These are phyloP conservation scores for Podargus strigoides DNA, from an alignment of 2,797 vertebrate genomes.

Conservation along the genomic window DNA sequence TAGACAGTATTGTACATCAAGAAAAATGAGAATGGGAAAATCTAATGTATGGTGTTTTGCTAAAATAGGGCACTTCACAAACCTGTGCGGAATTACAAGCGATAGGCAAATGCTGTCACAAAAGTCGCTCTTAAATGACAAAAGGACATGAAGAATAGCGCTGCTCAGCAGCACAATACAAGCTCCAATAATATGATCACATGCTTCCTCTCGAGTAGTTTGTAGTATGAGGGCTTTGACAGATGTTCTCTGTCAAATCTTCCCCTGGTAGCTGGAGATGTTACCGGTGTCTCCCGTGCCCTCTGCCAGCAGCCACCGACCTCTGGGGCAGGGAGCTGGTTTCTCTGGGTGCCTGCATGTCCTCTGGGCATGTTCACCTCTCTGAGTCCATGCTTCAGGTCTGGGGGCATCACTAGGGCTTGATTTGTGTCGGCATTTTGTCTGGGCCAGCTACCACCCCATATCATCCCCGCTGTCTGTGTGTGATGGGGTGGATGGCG, in stretches of 20 bases:
- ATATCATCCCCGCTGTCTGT: rapidly evolving
- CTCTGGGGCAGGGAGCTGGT: neutral
- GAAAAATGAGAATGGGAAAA: slow-evolving; percentile 53
- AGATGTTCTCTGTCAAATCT: slow-evolving; percentile 35
- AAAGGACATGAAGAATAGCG: slow-evolving; percentile 46
- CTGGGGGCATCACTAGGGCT: neutral
- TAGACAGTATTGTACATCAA: slow-evolving; percentile 63
- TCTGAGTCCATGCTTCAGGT: rapidly evolving
- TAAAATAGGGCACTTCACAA: slow-evolving; percentile 31
- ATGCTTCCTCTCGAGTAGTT: neutral
- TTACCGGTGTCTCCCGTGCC: neutral
- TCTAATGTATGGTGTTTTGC: slow-evolving; percentile 10
- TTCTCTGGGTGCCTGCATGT: neutral
- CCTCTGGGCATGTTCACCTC: neutral
- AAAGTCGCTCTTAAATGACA: slow-evolving; percentile 58
- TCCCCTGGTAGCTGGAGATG: neutral
- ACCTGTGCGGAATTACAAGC: slow-evolving; percentile 35
- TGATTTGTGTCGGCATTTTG: neutral
- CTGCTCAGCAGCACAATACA: slow-evolving; percentile 41
- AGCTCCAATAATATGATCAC: slow-evolving; percentile 22
- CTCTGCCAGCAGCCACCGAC: neutral
- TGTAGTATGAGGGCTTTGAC: slow-evolving; percentile 16
- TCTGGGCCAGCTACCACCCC: neutral
- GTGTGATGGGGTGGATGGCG: rapidly evolving
- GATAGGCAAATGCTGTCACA: slow-evolving; percentile 54